These are phyloP conservation scores for Lophochroa leadbeateri DNA, from an alignment of 2,113 vertebrate species.

Conservation along the genomic window DNA sequence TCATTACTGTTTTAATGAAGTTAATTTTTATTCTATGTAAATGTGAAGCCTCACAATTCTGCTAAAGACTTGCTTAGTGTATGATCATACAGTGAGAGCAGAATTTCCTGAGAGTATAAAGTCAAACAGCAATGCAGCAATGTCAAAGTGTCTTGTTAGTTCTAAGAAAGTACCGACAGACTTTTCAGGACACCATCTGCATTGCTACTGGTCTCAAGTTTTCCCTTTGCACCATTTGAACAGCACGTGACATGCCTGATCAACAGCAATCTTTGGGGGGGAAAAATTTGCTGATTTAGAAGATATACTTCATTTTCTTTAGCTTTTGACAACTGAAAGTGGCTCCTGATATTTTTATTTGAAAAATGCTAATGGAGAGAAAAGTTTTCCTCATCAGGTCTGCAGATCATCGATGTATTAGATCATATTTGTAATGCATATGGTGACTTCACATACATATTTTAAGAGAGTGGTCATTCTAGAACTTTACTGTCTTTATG, in stretches of 20 bases:
- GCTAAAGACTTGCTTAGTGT: neutral
- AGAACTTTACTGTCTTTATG: neutral
- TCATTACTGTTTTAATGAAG: neutral
- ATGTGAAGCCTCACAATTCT: neutral
- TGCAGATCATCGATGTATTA: neutral
- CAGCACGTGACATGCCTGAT: neutral
- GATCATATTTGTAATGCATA: fast-evolving
- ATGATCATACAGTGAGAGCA: neutral
- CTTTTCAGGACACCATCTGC: neutral
- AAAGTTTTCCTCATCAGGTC: neutral
- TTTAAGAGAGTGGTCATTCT: neutral
- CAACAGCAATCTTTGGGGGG: neutral
- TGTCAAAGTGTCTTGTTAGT: neutral
- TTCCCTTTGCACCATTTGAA: neutral
- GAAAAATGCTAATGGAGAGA: neutral
- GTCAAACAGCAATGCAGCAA: neutral
- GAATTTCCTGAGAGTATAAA: neutral
- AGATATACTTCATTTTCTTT: neutral
- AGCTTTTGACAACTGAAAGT: neutral
- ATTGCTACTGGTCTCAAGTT: neutral
- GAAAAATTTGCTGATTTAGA: neutral
- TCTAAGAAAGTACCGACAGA: neutral
- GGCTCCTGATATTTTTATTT: neutral
- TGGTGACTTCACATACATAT: neutral
- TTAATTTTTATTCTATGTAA: no score